These are phyloP conservation scores for Eledone cirrhosa DNA, from an alignment of 2,888 invertebrate species.

Conservation along the genomic window DNA sequence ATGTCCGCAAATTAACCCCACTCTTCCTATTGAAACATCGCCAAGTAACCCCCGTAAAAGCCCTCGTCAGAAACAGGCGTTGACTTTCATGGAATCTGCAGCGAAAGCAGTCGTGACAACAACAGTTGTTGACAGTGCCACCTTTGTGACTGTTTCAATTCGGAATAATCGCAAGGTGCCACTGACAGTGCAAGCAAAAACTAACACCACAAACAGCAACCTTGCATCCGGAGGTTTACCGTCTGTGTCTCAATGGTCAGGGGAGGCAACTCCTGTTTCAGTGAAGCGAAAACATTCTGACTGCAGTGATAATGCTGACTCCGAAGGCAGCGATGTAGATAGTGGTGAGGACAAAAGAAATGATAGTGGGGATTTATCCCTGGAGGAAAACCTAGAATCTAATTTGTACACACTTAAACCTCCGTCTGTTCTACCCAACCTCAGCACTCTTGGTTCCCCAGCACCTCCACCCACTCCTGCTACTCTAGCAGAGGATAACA, in stretches of 20 bases:
- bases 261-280: background rate
- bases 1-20: background rate
- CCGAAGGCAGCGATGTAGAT: slow-evolving; percentile 30
- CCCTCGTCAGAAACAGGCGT: slow-evolving; percentile 15
- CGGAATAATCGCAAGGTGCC: slow-evolving; percentile 42
- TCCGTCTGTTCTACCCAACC: background rate
- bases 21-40: background rate
- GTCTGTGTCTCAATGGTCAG: slow-evolving; percentile 33
- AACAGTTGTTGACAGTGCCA: slow-evolving; percentile 48
- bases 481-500: slow-evolving; percentile 34
- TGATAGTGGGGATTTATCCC: slow-evolving; percentile 30
- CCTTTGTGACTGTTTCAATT: slow-evolving; percentile 52
- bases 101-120: slow-evolving; percentile 55
- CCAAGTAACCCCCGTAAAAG: slow-evolving; percentile 5
- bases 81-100: slow-evolving; percentile 48
- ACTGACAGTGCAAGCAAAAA: slow-evolving; percentile 18
- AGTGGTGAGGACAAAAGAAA: slow-evolving; percentile 29
- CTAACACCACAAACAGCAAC: slow-evolving; percentile 37
- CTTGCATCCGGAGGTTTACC: slow-evolving; percentile 41
- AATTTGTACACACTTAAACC: slow-evolving; percentile 29
- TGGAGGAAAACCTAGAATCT: slow-evolving; percentile 32
- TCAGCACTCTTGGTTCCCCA: background rate
- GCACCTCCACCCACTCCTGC: background rate
- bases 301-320: slow-evolving; percentile 24
- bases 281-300: slow-evolving; percentile 14